phyloP scores from a whole-genome alignment of 2,888 invertebrate genomes.

The Mechanitis mazaeus region DNA sequence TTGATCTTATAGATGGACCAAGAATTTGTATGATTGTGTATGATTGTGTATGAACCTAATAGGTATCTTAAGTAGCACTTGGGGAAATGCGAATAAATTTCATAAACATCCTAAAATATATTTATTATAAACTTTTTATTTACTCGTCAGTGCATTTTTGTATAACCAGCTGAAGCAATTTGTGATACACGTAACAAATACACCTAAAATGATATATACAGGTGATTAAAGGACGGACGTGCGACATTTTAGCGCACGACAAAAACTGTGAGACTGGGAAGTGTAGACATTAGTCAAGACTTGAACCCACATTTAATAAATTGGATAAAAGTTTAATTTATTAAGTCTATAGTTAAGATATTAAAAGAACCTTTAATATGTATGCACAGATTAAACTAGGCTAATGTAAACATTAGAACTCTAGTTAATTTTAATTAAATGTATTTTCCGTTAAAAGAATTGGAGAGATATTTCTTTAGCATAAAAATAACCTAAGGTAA shows the following conservation, averaged over 20 bases:
- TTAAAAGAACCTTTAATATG: too few relatives aligned
- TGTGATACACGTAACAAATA: slow-evolving; percentile 24
- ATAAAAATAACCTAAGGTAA: too few relatives aligned
- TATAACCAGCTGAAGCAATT: slow-evolving; percentile 24
- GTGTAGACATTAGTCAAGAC: slow-evolving; percentile 12
- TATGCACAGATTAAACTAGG: too few relatives aligned
- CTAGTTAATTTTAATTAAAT: too few relatives aligned
- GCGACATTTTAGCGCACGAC: slow-evolving; percentile 28
- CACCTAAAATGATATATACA: slow-evolving; percentile 30
- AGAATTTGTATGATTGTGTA: neutral
- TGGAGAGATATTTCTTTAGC: too few relatives aligned
- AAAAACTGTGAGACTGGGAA: slow-evolving; percentile 16
- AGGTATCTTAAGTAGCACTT: too few relatives aligned
- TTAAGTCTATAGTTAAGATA: too few relatives aligned
- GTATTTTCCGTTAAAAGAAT: too few relatives aligned
- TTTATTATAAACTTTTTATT: neutral
- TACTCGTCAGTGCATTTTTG: slow-evolving; percentile 14
- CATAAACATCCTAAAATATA: too few relatives aligned
- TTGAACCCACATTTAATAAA: neutral
- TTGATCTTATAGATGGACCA: neutral
- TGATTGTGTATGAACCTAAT: neutral
- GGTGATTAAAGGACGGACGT: slow-evolving; percentile 29
- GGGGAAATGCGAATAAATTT: too few relatives aligned
- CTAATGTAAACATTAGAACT: too few relatives aligned
- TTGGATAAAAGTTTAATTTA: neutral